Evolutionary conservation across 2,888 invertebrate genomes (phyloP).

Genomic region (Trachelus tabidus): DNA sequence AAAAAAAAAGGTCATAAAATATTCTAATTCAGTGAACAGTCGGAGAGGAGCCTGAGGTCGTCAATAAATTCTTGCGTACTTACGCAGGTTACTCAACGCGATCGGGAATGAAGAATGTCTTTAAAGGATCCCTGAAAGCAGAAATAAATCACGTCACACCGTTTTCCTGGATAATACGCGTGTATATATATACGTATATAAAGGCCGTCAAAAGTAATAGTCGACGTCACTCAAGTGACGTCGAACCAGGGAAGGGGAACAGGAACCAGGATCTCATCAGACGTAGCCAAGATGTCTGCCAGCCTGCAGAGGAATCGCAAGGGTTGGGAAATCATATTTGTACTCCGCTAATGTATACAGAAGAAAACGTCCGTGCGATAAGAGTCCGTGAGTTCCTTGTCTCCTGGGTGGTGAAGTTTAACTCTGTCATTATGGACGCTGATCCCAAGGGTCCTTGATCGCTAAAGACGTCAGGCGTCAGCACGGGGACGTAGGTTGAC

Average conservation of each 20-base stretch:
- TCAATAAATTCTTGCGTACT: too few species aligned
- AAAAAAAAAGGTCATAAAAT: too few species aligned
- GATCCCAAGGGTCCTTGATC: background rate
- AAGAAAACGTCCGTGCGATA: background rate
- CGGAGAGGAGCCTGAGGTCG: too few species aligned
- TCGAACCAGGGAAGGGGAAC: conserved; percentile 11
- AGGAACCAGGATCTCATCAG: conserved; percentile 4
- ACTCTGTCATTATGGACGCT: background rate
- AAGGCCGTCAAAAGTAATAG: conserved; percentile 50
- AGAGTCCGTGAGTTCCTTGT: background rate
- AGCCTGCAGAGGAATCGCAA: background rate
- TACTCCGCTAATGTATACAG: background rate
- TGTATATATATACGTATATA: conserved; percentile 18
- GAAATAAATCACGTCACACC: conserved; percentile 45
- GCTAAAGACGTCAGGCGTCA: background rate
- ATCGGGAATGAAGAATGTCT: conserved; percentile 25
- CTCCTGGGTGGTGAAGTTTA: background rate
- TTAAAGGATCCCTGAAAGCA: conserved; percentile 40
- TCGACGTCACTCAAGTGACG: conserved; percentile 31
- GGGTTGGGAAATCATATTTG: background rate
- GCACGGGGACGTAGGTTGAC: background rate
- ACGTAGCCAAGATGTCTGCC: background rate
- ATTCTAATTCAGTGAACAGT: too few species aligned
- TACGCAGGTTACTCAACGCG: background rate
- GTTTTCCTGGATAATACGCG: conserved; percentile 17